Percentiles rank a stretch among this genome's conserved stretches.
phyloP scores from a whole-genome alignment of 1,140 invertebrate genomes.

The Hydropsyche tenuis region DNA sequence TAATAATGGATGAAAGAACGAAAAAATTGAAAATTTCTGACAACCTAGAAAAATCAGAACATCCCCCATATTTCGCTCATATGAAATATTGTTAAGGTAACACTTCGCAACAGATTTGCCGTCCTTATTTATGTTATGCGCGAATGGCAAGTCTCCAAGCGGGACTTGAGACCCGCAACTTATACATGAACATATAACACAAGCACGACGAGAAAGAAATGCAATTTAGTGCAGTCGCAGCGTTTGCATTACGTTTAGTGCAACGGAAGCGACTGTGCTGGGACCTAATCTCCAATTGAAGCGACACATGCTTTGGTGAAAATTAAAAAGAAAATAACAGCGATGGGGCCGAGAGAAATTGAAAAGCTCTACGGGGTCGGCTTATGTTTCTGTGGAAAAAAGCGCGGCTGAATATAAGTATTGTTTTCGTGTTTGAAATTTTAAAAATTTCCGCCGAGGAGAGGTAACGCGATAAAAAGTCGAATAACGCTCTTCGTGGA shows the following conservation, averaged over 20 bases:
- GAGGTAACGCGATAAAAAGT: too few species aligned
- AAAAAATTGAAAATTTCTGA: too few species aligned
- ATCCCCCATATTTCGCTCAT: background rate
- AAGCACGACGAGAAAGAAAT: background rate
- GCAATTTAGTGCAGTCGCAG: conserved; percentile 25
- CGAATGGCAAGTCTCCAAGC: conserved; percentile 31
- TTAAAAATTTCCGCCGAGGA: too few species aligned
- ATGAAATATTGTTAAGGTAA: conserved; percentile 11
- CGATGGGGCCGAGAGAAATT: too few species aligned
- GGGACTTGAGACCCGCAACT: background rate
- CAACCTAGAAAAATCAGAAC: too few species aligned
- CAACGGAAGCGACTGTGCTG: background rate
- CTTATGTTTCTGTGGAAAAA: too few species aligned
- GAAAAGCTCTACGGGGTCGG: too few species aligned
- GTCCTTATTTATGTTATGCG: conserved; percentile 12
- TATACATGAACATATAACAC: too few species aligned
- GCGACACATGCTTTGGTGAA: background rate
- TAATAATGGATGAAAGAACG: too few species aligned
- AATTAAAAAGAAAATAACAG: conserved; percentile 5
- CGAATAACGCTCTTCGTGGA: too few species aligned
- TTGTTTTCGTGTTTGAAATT: too few species aligned
- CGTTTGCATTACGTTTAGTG: conserved; percentile 19
- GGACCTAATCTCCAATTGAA: background rate
- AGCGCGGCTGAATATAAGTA: too few species aligned
- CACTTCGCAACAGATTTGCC: conserved; percentile 21